Evolutionary conservation across 1,140 invertebrate genomes (phyloP).

Genomic region (Listronotus bonariensis): DNA sequence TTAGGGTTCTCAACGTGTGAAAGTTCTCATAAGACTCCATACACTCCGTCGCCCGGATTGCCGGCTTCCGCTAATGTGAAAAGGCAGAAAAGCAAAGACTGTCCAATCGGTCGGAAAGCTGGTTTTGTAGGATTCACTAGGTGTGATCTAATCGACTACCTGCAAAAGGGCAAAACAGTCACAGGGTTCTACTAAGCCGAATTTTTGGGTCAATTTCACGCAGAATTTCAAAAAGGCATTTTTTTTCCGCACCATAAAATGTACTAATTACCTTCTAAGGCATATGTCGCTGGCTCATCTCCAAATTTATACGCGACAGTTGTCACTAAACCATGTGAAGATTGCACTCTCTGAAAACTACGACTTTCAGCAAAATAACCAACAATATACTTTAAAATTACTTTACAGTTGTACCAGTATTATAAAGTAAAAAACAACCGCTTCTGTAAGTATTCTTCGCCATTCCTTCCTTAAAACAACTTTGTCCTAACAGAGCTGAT

Average conservation of each 20-base stretch:
- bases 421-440: slow-evolving; percentile 95
- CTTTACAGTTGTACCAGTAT: slow-evolving; percentile 81
- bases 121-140: no score
- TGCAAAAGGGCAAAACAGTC: no score
- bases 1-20: no score
- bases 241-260: background rate
- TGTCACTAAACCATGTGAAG: slow-evolving; percentile 88
- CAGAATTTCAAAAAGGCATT: no score
- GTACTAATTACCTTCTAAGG: slow-evolving; percentile 73
- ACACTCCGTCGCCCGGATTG: no score
- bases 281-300: slow-evolving; percentile 78
- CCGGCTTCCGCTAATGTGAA: no score
- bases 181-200: no score
- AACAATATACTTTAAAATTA: background rate
- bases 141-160: no score
- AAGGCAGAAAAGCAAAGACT: no score
- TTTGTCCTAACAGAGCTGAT: slow-evolving; percentile 91
- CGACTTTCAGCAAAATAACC: slow-evolving; percentile 8
- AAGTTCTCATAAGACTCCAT: no score
- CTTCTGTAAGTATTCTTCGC: slow-evolving; percentile 97
- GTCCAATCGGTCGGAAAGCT: no score
- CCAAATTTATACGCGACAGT: slow-evolving; percentile 95
- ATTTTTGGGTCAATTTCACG: no score
- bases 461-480: slow-evolving; percentile 85
- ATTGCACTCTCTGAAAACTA: slow-evolving; percentile 72